phyloP scores from a whole-genome alignment of 2,113 vertebrate genomes.

The Climacteris rufus region DNA sequence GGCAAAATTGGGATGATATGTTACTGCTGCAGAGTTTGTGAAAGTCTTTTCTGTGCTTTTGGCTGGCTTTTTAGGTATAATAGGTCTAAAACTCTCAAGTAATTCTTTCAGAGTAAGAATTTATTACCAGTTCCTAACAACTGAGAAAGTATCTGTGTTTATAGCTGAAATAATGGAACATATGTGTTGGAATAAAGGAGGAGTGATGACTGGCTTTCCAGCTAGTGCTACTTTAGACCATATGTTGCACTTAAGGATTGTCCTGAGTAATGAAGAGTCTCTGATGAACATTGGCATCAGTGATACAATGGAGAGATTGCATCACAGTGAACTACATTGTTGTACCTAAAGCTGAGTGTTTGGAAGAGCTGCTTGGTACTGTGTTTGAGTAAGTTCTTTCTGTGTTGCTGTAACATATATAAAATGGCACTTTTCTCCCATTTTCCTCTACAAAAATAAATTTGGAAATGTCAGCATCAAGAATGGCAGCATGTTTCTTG shows the following conservation, averaged over 20 bases:
- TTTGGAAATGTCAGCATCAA: slow-evolving; percentile 8
- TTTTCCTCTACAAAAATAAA: slow-evolving; percentile 13
- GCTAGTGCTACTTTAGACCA: neutral
- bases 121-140: neutral
- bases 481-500: neutral
- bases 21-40: neutral
- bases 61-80: neutral
- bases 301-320: neutral
- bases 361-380: neutral
- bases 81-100: neutral
- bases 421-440: neutral
- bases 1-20: neutral
- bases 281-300: neutral
- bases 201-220: neutral
- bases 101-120: neutral
- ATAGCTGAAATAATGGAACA: neutral
- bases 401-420: neutral
- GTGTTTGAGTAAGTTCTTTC: neutral
- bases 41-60: neutral
- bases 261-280: neutral
- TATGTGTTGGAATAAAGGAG: neutral
- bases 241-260: neutral
- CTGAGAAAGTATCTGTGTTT: neutral
- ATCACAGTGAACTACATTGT: neutral
- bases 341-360: neutral